Evolutionary conservation across 2,797 vertebrate genomes (phyloP).

Genomic region (Monodelphis domestica): DNA sequence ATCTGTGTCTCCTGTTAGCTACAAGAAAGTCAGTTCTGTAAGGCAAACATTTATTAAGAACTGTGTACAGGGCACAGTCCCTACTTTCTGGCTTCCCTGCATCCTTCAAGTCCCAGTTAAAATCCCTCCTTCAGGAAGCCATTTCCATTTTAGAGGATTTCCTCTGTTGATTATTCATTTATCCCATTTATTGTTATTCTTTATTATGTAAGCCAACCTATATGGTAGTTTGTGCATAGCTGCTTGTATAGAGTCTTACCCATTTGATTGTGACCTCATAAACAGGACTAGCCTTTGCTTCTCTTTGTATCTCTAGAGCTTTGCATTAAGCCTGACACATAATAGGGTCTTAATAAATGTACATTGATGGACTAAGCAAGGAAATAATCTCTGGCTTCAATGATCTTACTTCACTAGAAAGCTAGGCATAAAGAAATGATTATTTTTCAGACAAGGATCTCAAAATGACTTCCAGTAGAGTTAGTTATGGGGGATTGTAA

Average conservation of each 20-base stretch:
- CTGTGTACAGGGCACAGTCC: neutral
- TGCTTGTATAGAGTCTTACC: neutral
- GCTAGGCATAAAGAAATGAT: neutral
- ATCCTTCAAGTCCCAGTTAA: neutral
- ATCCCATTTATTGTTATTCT: neutral
- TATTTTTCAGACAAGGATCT: neutral
- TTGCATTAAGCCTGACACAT: neutral
- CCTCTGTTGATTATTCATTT: neutral
- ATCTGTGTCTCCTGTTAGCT: neutral
- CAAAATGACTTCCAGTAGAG: neutral
- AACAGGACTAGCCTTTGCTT: neutral
- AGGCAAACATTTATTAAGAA: neutral
- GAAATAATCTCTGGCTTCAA: neutral
- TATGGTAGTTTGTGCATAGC: neutral
- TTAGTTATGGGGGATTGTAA: neutral
- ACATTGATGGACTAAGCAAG: neutral
- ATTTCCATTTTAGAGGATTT: neutral
- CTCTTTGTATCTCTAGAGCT: neutral
- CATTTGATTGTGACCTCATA: neutral
- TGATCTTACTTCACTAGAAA: neutral
- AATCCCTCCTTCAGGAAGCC: neutral
- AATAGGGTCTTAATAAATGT: neutral
- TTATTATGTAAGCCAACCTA: neutral
- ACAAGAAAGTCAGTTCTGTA: neutral
- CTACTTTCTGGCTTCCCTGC: neutral